Evolutionary conservation across 2,113 vertebrate species (phyloP), one percentile per base, ranked within the genome.

Genomic region (Tragelaphus scriptus): DNA sequence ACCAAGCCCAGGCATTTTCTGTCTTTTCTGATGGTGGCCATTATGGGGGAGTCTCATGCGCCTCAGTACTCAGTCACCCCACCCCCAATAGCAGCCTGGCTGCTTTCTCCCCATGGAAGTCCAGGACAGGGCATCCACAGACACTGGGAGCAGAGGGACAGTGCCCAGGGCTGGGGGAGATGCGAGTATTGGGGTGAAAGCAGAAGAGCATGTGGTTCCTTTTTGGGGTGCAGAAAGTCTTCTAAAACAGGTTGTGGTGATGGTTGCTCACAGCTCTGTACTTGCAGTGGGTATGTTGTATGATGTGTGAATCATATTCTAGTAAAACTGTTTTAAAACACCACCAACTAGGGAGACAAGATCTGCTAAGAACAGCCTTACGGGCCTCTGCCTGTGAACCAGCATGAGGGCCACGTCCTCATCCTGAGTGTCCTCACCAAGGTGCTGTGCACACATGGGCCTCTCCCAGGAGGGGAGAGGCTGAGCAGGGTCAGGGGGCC

Each of bases 391-490:
- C 28, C 40, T 7, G 2, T 30, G 65, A 86, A 12, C 88, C 40
- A 7, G 47, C 0, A 9, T n/a, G 25, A 26, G 47, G 49, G 21
- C 85, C 71, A 4, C 2, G 0, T 12, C 56, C 58, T 53, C 4
- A 12, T 36, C 71, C 47, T 40, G 2, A 12, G 9, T 2, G 5
- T 44, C 71, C 21, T 44, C 15, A 44, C 84, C 84, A 59, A 44
- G 56, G 10, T 44, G 56, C 23, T 36, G 9, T 25, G 9, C 47
- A 32, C 11, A 2, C 7, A 3, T 3, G 10, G 63, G 51, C 4
- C 2, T 47, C 82, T 85, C 40, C 36, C 40, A 13, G 55, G 12
- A 56, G 26, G 49, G 68, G 63, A 58, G 51, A 7, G 15, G 55
- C 40, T n/a, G 30, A 17, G 30, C 6, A 1, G 15, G 23, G 30